phyloP scores from a whole-genome alignment of 2,888 invertebrate genomes.

The Archaeoteleia sp. region DNA sequence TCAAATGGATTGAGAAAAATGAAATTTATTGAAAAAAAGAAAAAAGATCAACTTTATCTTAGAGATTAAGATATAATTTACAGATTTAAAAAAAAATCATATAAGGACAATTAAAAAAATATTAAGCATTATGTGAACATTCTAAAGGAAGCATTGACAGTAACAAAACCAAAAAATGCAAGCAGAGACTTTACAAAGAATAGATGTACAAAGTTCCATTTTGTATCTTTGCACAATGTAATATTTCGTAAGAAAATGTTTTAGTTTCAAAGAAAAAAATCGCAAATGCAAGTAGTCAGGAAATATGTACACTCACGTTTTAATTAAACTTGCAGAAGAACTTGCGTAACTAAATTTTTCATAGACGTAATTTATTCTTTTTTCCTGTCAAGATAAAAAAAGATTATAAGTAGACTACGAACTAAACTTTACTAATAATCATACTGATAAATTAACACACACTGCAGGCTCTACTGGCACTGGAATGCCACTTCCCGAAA shows the following conservation, averaged over 20 bases:
- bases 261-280: not conserved
- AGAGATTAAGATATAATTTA: no score
- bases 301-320: constrained; percentile 26
- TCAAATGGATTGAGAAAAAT: no score
- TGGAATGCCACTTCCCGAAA: constrained; percentile 40
- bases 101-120: no score
- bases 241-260: constrained; percentile 3
- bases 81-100: no score
- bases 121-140: no score
- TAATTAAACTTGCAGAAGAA: constrained; percentile 33
- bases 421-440: constrained; percentile 46
- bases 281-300: constrained; percentile 3
- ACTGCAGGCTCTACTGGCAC: constrained; percentile 43
- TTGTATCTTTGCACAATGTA: no score
- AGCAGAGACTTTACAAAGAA: no score
- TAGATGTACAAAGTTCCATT: no score
- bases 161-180: no score
- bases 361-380: constrained; percentile 10
- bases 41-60: no score
- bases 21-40: no score
- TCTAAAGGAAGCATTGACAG: no score
- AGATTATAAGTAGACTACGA: constrained; percentile 18
- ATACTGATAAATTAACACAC: constrained; percentile 45
- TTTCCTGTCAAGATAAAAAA: constrained; percentile 22
- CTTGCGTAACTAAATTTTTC: constrained; percentile 38